A percentile compares a stretch with the other conserved stretches of the same genome.
Evolutionary conservation across 2,888 invertebrate species (phyloP).

Genomic region (Electrophaes corylata): DNA sequence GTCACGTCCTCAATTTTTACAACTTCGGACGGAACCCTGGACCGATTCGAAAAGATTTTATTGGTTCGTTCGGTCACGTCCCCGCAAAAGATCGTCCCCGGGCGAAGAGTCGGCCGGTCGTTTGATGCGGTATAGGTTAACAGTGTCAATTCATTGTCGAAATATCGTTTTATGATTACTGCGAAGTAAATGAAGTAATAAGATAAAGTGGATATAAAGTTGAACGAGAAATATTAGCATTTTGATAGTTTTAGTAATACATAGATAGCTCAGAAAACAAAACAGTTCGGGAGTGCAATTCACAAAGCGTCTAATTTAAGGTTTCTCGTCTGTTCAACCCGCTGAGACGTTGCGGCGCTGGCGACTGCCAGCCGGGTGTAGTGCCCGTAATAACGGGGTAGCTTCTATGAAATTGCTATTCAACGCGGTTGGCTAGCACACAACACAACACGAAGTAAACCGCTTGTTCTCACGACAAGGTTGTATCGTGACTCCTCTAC

Average conservation of each 20-base stretch:
- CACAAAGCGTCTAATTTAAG: conserved; percentile 62
- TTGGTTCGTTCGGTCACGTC: conserved; percentile 75
- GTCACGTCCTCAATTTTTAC: conserved; percentile 71
- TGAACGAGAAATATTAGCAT: conserved; percentile 36
- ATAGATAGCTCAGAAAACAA: conserved; percentile 37
- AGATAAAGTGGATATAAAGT: conserved; percentile 31
- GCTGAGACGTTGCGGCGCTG: conserved; percentile 45
- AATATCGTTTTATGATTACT: conserved; percentile 75
- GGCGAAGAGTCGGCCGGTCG: conserved; percentile 56
- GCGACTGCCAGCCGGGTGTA: conserved; percentile 66
- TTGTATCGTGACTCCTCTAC: conserved; percentile 62
- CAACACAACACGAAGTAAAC: conserved; percentile 68
- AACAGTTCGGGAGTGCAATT: conserved; percentile 47
- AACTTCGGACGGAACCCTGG: conserved; percentile 53
- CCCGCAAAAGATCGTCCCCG: conserved; percentile 67
- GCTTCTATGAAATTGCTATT: conserved; percentile 71
- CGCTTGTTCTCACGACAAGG: conserved; percentile 67
- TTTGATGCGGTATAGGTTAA: conserved; percentile 68
- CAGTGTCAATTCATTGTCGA: conserved; percentile 66
- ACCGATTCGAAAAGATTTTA: conserved; percentile 69
- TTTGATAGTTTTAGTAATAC: conserved; percentile 36
- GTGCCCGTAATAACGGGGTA: conserved; percentile 70
- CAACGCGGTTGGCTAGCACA: conserved; percentile 63
- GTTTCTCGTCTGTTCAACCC: conserved; percentile 62
- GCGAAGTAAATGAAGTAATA: conserved; percentile 50